Evolutionary conservation across 92 coral and sea anemone species (phyloP).

Genomic region (Phymanthus crucifer): DNA sequence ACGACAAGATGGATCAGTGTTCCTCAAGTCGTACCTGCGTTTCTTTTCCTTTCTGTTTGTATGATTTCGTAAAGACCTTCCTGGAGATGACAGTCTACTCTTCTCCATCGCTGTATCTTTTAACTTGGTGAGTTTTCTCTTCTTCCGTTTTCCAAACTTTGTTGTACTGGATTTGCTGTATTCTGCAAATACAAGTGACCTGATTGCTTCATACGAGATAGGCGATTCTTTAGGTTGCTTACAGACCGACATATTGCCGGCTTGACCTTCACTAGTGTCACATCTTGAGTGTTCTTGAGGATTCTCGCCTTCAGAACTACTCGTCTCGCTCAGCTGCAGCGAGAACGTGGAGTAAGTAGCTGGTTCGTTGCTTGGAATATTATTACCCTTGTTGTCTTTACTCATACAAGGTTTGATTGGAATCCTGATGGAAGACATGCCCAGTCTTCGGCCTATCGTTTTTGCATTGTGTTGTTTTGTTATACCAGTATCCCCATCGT

Average conservation of each 20-base stretch:
- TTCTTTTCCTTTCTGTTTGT: not conserved
- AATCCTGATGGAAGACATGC: slow-evolving; percentile 4
- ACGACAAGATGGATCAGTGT: not conserved
- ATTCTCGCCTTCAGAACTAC: slow-evolving; percentile 39
- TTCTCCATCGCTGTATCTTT: slow-evolving; percentile 2
- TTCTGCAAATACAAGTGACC: slow-evolving; percentile 22
- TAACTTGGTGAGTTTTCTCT: not conserved
- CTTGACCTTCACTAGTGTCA: not conserved
- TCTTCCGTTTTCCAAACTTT: not conserved
- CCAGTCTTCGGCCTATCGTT: not conserved
- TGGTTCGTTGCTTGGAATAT: not conserved
- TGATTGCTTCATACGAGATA: slow-evolving; percentile 7
- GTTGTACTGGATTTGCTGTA: not conserved
- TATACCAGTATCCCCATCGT: slow-evolving; percentile 52
- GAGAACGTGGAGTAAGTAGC: slow-evolving; percentile 12
- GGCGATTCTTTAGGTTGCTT: not conserved
- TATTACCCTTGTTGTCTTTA: not conserved
- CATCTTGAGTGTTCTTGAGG: not conserved
- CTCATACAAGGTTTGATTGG: not conserved
- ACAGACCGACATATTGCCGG: not conserved
- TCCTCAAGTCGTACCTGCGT: not conserved
- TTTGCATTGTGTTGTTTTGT: not conserved
- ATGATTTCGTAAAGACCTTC: not conserved
- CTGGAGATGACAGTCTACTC: not conserved
- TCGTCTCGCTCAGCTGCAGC: slow-evolving; percentile 44